Conservation (phyloP, 2,888 invertebrate genomes). For the Sialis lutaria region DNA sequence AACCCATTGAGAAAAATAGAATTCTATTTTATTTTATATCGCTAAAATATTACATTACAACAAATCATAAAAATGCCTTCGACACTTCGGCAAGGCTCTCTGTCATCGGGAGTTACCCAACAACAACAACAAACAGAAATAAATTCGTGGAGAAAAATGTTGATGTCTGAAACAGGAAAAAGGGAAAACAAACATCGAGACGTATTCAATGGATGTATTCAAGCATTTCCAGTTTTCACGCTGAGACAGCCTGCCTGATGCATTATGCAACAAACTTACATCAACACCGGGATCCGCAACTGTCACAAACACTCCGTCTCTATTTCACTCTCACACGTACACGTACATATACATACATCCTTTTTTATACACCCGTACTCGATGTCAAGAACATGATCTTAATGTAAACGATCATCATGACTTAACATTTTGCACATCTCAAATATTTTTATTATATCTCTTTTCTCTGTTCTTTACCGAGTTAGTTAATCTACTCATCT, state of each 20-base stretch:
- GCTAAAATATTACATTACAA: too few relatives aligned
- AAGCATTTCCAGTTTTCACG: conserved; percentile 4
- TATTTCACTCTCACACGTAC: background rate
- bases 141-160: background rate
- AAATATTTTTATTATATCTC: background rate
- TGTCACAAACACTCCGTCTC: background rate
- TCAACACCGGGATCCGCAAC: background rate
- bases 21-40: too few relatives aligned
- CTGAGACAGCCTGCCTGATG: background rate
- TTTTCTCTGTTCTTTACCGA: background rate
- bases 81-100: too few relatives aligned
- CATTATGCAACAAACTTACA: conserved; percentile 1
- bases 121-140: background rate
- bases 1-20: too few relatives aligned
- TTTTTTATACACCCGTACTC: background rate
- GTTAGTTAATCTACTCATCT: too few relatives aligned
- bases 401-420: background rate
- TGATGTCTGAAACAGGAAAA: background rate
- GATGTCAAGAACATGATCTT: too few relatives aligned
- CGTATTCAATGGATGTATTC: conserved; percentile 3
- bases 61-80: too few relatives aligned
- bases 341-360: background rate
- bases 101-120: too few relatives aligned
- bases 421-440: background rate
- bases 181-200: conserved; percentile 1